Base-by-base conservation (phyloP, 2,888 invertebrate genomes). In the Phorcus lineatus region DNA sequence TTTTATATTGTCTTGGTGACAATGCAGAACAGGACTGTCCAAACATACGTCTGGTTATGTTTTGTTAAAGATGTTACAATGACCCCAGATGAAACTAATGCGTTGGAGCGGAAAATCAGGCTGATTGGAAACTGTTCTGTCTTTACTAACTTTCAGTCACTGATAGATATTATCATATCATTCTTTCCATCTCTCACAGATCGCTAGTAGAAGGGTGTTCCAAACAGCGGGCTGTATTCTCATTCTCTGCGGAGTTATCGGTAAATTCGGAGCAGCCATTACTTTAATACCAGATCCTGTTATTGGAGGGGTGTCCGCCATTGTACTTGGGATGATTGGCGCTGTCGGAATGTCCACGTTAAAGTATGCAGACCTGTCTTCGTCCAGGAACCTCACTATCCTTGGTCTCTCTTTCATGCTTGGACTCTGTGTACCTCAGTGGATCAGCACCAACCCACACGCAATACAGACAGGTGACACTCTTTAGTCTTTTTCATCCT, bases 391-490 rank as follows among this genome's bases (percentile, higher is more conserved):
- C 94, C 94, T 98, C 76, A 97, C 97, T 92, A 96, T 98, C 86
- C 94, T 98, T 54, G 98, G 97, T 19, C 95, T 97, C 89, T 97
- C 97, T 4, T 94, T 97, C 82, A 97, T 97, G 93, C 96, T 97
- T 88, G 97, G 97, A 2, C 92, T 97, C 94, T 95, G 92, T 82
- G 84, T 94, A 9, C 92, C 92, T 0, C 82, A 89, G 67, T 92
- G 89, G 88, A 74, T 92, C 28, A 79, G 82, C 1, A 67, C 47
- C 31, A 79, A 84, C 24, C 79, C 78, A 0, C 82, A 77, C 22
- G 76, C 83, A 1, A 89, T 92, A 13, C 62, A 88, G 2, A 91
- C 91, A 76, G 92, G 92, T 91, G n/a, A 31, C 9, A 0, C 11
- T 28, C 36, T 47, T 13, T n/a, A 13, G 9, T 28, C n/a, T 22